Base-by-base conservation (phyloP, 2,797 vertebrate genomes). In the Cyclopterus lumpus region DNA sequence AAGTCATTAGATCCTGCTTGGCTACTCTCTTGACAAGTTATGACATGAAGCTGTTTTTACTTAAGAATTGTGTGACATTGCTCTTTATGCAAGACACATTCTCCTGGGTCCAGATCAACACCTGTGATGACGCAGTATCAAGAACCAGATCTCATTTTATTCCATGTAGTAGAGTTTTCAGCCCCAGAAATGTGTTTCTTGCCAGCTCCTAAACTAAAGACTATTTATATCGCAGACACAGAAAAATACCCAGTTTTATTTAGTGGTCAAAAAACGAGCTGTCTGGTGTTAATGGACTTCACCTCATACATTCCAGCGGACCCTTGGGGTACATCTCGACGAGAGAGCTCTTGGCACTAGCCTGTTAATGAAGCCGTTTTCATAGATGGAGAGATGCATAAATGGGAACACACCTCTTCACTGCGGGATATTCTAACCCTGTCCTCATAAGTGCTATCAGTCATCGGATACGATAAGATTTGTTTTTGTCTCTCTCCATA, bases 201-300 rank as follows among this genome's bases (percentile, higher is more conserved):
- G 20, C 30, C 20, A 26, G 38, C 81, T 76, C 32, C 51, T 60
- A 30, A 74, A 82, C 82, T 71, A 62, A 87, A 82, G 75, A 76
- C 84, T 85, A 80, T 91, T 92, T 88, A 84, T 85, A 80, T 70
- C 54, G 67, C 67, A 73, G 81, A 83, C 73, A 62, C 51, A 80
- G 67, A 84, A 84, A 86, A 89, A 84, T 67, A 66, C 67, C 79
- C 80, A 76, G 81, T 92, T 92, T 93, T 93, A 93, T 93, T 92
- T 93, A 89, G 91, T 85, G 91, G 88, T 91, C 84, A 91, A 91
- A 91, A 93, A 92, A 90, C 82, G 92, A 91, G 92, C 86, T 85
- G 81, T 84, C 40, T 67, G 86, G 83, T 88, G 89, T 91, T 93
- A 94, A 93, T 93, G 87, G 90, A 92, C 91, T 93, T 91, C 89